Evolutionary conservation across 2,888 invertebrate species (phyloP), one percentile per base, ranked within the genome.

Genomic region (Cinara cedri): DNA sequence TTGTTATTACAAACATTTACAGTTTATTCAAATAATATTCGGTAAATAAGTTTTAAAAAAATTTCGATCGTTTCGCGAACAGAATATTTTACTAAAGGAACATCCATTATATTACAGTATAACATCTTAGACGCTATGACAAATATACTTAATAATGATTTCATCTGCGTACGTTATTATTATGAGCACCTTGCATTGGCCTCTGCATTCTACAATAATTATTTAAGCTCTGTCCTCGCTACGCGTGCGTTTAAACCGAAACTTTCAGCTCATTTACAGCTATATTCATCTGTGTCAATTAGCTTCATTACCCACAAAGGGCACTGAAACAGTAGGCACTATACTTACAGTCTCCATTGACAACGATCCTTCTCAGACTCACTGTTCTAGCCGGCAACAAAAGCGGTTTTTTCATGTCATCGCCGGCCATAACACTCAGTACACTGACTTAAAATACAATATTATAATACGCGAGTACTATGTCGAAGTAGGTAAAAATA

Each of bases 351-450:
- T 57, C 49, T 62, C 70, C 78, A 14, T 70, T 78, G 49, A 78
- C 51, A 13, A 51, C 78, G 70, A 78, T 78, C 60, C 60, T 49
- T 13, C 70, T 57, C 19, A 83, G 81, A 70, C 83, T 83, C 75
- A 81, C 82, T 16, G 83, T 83, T 60, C 83, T 81, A 21, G 82
- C 81, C 3, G 83, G 83, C 44, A 83, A 81, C 51, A 83, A 81
- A 14, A 83, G 80, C 19, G 83, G 82, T 70, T 81, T 82, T 72
- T 55, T 80, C 72, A 51, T 55, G 2, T 51, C 65, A 24, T 63
- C 72, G 63, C 55, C 72, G 21, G 71, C 72, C 80, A 72, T 72
- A 54, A 80, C 71, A 65, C 46, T 6, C 63, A 13, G 16, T 10
- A 44, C 19, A 19, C 24, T n/a, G 11, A 55, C 72, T 62, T n/a